These are phyloP conservation scores for Aromia moschata DNA, from an alignment of 2,888 invertebrate genomes.

Conservation along the genomic window DNA sequence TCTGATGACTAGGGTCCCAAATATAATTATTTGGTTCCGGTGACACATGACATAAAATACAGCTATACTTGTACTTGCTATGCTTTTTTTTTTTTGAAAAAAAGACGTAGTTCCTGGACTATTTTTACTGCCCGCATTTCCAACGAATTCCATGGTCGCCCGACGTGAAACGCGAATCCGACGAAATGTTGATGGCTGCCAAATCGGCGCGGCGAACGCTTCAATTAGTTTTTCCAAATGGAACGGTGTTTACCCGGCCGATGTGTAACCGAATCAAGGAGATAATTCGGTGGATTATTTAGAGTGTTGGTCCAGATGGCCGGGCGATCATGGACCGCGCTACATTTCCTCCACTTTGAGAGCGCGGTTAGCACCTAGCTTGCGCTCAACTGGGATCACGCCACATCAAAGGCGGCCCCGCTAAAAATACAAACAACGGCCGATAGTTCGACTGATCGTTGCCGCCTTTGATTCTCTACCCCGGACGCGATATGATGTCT, in stretches of 20 bases:
- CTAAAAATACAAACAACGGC: constrained; percentile 60
- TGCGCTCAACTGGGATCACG: constrained; percentile 59
- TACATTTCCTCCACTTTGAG: constrained; percentile 61
- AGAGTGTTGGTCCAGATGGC: constrained; percentile 26
- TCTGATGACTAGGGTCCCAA: no score
- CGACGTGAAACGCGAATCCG: not conserved
- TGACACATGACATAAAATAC: no score
- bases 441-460: constrained; percentile 40
- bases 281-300: constrained; percentile 24
- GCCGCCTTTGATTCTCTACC: constrained; percentile 27
- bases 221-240: constrained; percentile 6
- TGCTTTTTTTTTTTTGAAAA: no score
- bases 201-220: not conserved
- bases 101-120: no score
- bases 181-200: constrained; percentile 3
- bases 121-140: no score
- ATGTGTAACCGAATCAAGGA: constrained; percentile 21
- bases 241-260: constrained; percentile 6
- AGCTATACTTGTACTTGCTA: no score
- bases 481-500: constrained; percentile 27
- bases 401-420: constrained; percentile 59
- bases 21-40: no score
- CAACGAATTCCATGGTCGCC: no score
- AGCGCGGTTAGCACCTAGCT: constrained; percentile 60
- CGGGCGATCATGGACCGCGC: constrained; percentile 44